phyloP scores from a whole-genome alignment of 2,888 invertebrate species.

The Agonum fuliginosum region DNA sequence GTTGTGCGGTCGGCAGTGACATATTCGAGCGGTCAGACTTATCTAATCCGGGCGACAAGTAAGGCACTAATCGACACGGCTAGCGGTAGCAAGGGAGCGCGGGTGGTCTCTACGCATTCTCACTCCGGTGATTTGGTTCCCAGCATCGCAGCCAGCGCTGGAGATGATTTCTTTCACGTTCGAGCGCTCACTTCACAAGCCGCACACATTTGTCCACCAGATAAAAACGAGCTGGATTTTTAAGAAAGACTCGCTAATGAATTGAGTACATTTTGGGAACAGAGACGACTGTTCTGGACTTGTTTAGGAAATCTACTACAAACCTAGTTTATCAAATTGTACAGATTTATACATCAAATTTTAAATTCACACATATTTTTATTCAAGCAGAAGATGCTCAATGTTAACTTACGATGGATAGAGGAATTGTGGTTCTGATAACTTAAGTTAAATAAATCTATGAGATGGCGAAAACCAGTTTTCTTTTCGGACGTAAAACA shows the following conservation, averaged over 20 bases:
- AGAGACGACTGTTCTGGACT: slow-evolving; percentile 12
- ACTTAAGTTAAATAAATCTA: no score
- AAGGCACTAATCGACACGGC: slow-evolving; percentile 56
- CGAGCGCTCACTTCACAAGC: not conserved
- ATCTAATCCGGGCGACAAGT: slow-evolving; percentile 58
- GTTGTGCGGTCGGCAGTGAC: slow-evolving; percentile 40
- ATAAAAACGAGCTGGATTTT: slow-evolving; percentile 36
- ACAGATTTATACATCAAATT: no score
- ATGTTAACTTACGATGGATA: no score
- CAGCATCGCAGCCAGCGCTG: not conserved
- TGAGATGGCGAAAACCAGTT: no score
- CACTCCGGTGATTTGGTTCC: not conserved
- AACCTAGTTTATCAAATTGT: no score
- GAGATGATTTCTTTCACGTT: not conserved
- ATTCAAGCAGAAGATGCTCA: no score
- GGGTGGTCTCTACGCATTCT: slow-evolving; percentile 45
- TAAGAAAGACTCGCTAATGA: slow-evolving; percentile 38
- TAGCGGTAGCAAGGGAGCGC: slow-evolving; percentile 34
- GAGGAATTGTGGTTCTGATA: no score
- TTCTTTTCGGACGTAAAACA: no score
- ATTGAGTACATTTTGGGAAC: not conserved
- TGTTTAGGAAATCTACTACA: slow-evolving; percentile 12
- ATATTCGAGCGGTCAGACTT: slow-evolving; percentile 52
- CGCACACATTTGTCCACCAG: slow-evolving; percentile 20
- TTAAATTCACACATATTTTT: no score